Evolutionary conservation across 2,797 vertebrate genomes (phyloP).

Genomic region (Morus bassanus): DNA sequence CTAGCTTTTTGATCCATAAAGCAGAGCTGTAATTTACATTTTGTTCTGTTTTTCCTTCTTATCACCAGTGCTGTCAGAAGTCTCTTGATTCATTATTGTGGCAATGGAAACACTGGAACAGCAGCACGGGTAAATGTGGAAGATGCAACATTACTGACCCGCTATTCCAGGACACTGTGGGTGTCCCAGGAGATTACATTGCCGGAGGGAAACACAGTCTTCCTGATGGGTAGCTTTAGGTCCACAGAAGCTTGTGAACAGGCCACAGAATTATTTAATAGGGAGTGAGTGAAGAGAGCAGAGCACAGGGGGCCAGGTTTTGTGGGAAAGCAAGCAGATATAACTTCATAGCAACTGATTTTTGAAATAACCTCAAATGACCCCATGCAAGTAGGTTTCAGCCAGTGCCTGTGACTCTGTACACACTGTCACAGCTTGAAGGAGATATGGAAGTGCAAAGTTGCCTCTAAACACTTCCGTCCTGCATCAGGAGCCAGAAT

Average conservation of each 20-base stretch:
- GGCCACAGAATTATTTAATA: background rate
- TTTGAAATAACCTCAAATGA: background rate
- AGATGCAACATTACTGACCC: background rate
- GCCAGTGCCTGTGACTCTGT: background rate
- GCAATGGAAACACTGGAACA: background rate
- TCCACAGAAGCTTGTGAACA: background rate
- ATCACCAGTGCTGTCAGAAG: constrained; percentile 2
- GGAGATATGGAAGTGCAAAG: background rate
- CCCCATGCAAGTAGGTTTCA: background rate
- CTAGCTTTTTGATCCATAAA: background rate
- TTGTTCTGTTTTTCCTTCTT: constrained; percentile 7
- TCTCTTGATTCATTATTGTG: background rate
- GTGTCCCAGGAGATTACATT: background rate
- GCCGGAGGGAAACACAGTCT: background rate
- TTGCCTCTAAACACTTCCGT: background rate
- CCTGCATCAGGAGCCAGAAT: background rate
- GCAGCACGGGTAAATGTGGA: background rate
- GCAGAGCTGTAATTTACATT: background rate
- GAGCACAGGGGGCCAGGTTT: background rate
- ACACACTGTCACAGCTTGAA: background rate
- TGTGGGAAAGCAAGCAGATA: background rate
- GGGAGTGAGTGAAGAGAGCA: background rate
- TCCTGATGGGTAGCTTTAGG: background rate
- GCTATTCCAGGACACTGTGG: background rate
- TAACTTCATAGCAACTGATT: background rate